phyloP scores from a whole-genome alignment of 2,888 invertebrate genomes.

The Nymphalis polychloros region DNA sequence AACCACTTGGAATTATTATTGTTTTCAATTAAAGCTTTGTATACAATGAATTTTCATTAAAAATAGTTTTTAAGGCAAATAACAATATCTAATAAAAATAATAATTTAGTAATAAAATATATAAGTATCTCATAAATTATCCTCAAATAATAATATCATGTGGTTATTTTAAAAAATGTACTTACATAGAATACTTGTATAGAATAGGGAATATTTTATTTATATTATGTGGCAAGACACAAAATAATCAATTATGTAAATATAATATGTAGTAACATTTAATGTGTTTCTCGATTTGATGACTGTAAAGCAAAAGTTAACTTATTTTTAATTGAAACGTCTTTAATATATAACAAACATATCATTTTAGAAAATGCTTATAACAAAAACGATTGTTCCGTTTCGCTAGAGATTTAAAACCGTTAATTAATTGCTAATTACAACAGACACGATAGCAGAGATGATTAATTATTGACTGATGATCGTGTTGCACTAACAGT shows the following conservation, averaged over 20 bases:
- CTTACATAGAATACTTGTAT: no score
- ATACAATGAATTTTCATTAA: no score
- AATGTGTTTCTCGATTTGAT: no score
- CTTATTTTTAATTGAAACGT: background rate
- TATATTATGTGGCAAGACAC: no score
- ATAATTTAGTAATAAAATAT: background rate
- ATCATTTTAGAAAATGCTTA: slow-evolving; percentile 18
- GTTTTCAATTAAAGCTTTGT: no score
- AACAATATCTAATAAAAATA: no score
- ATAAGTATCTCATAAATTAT: background rate
- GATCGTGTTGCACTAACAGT: slow-evolving; percentile 20
- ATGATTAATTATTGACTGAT: slow-evolving; percentile 31
- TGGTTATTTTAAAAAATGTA: background rate
- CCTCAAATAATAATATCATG: background rate
- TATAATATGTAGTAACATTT: no score
- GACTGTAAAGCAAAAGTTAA: background rate
- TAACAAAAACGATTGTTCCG: slow-evolving; percentile 26
- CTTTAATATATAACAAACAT: background rate
- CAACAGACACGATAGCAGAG: slow-evolving; percentile 38
- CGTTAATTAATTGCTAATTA: slow-evolving; percentile 42
- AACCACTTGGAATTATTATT: no score
- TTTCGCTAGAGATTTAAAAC: slow-evolving; percentile 34
- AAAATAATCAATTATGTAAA: no score
- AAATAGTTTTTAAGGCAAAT: no score
- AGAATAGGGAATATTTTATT: no score